Conservation (phyloP, 2,888 invertebrate genomes). For the Gymnosoma rotundatum region DNA sequence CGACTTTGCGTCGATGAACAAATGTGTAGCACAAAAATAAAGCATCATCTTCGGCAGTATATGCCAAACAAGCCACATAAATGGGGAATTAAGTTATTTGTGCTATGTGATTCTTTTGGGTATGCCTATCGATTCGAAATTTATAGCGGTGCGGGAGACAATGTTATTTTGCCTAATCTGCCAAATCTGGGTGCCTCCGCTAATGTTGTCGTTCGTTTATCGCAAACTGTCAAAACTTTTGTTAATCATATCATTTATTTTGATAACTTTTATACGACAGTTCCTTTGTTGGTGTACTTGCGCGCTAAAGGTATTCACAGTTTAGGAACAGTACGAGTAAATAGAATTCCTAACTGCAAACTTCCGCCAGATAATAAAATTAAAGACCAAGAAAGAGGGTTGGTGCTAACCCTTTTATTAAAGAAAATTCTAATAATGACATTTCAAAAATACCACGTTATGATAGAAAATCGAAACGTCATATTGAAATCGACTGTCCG, state of each 20-base stretch:
- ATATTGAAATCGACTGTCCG: no score
- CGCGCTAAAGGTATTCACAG: slow-evolving; percentile 59
- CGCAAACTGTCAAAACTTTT: neutral
- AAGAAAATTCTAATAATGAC: slow-evolving; percentile 39
- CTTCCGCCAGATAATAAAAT: slow-evolving; percentile 36
- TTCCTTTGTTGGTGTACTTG: slow-evolving; percentile 55
- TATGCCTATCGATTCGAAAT: no score
- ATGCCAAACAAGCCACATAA: no score
- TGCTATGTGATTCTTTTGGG: no score
- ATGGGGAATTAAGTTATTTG: no score
- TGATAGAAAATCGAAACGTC: slow-evolving; percentile 67
- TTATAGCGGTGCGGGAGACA: no score
- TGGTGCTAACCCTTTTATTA: slow-evolving; percentile 73
- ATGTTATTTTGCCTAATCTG: no score
- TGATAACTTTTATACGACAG: slow-evolving; percentile 55
- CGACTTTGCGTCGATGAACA: no score
- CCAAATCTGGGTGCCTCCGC: neutral
- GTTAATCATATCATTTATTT: slow-evolving; percentile 24
- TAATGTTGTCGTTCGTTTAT: neutral
- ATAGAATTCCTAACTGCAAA: slow-evolving; percentile 59
- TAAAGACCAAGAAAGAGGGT: slow-evolving; percentile 31
- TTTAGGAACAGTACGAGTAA: slow-evolving; percentile 49
- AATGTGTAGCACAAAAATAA: no score
- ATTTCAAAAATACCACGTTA: slow-evolving; percentile 56
- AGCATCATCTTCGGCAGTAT: no score